A percentile compares a stretch with the other conserved stretches of the same genome.
These are phyloP conservation scores for Drepanosiphum platanoidis DNA, from an alignment of 2,888 invertebrate species.

Conservation along the genomic window DNA sequence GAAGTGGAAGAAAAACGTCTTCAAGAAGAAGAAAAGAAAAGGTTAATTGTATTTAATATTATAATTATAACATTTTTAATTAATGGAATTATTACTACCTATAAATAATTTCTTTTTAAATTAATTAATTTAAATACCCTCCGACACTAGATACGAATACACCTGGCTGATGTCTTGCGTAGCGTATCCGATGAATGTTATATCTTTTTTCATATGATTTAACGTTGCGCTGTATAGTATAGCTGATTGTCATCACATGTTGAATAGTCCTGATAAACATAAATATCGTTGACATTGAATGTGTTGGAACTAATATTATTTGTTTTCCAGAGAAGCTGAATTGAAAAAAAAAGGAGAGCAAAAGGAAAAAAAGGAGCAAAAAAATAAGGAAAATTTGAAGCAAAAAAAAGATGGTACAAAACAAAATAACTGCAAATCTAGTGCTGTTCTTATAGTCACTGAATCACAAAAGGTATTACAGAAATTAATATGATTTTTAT, in stretches of 20 bases:
- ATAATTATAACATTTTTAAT: no score
- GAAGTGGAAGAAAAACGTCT: conserved; percentile 70
- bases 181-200: no score
- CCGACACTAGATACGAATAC: no score
- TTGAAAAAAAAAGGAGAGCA: conserved; percentile 66
- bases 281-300: no score
- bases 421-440: conserved; percentile 68
- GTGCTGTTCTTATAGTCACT: conserved; percentile 69
- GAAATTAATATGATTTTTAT: neutral
- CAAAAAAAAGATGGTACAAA: conserved; percentile 67
- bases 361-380: conserved; percentile 67
- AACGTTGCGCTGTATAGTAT: no score
- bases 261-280: no score
- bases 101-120: no score
- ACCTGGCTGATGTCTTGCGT: no score
- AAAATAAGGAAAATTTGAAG: conserved; percentile 68
- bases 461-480: conserved; percentile 56
- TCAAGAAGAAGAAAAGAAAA: conserved; percentile 70
- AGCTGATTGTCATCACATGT: no score
- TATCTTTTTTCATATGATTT: no score
- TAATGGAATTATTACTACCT: no score
- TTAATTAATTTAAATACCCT: no score
- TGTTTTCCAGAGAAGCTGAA: conserved; percentile 29
- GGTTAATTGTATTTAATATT: conserved; percentile 63
- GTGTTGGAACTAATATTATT: neutral